Evolutionary conservation across 2,113 vertebrate genomes (phyloP), one percentile per base, ranked within the genome.

Genomic region (Dipodomys spectabilis): DNA sequence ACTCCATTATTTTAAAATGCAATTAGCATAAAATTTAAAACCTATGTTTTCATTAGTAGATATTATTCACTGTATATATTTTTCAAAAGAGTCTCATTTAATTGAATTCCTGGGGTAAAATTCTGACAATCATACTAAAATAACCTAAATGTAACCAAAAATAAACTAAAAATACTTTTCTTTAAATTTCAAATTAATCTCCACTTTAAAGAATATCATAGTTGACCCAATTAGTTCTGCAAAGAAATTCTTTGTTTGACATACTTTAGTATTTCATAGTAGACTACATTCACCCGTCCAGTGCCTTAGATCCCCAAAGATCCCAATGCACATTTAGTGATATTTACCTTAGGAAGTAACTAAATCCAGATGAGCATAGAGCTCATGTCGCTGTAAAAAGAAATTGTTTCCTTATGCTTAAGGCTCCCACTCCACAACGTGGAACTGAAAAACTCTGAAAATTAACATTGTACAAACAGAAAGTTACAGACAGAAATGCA

Each of bases 311-410:
- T 83, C 88, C 79, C 88, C 30, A 28, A 94, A 93, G 88, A 93
- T 53, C 86, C 77, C 95, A 57, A 23, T 12, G 82, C 88, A 92
- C 82, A 78, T 81, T 95, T 92, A 95, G 92, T 83, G 95, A 89
- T 96, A 95, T 95, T 97, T 94, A 95, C 95, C 96, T 96, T 95
- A 87, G 78, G 92, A 94, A 96, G 93, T 97, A 96, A 96, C 95
- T 96, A 94, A 96, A 96, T 96, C 96, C 95, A 97, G 95, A 97
- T 89, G 94, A 88, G 74, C 88, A 67, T 9, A 93, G 78, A 69
- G 39, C 92, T 96, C 92, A 91, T 75, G 90, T 90, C 53, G 82
- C 93, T 78, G 93, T 75, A 92, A 86, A 88, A 96, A 97, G 95
- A 95, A 96, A 97, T 87, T 96, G 94, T 95, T 95, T 97, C 93